Conservation (phyloP, 2,113 vertebrate species). For the Siphamia tubifer region DNA sequence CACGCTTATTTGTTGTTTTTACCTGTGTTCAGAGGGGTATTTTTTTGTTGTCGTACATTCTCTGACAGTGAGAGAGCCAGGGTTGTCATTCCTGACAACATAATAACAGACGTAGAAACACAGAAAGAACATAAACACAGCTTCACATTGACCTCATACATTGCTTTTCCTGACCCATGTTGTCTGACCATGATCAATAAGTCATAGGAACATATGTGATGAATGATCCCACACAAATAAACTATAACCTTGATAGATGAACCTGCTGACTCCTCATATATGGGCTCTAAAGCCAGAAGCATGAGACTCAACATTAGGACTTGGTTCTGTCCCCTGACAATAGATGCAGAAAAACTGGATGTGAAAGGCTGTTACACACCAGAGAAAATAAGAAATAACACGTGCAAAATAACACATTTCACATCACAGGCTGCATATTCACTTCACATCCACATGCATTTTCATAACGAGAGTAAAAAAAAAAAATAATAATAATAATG, state of each 20-base stretch:
- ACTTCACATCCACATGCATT: too few relatives aligned
- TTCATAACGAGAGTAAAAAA: too few relatives aligned
- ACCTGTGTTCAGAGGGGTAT: too few relatives aligned
- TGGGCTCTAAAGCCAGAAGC: not conserved
- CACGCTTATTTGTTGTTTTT: not conserved
- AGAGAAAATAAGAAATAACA: too few relatives aligned
- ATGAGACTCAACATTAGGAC: not conserved
- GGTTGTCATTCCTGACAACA: not conserved
- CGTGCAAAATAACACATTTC: too few relatives aligned
- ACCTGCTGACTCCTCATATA: not conserved
- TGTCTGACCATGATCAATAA: conserved; percentile 14
- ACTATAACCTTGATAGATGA: not conserved
- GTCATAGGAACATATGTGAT: conserved; percentile 1
- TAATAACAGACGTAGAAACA: not conserved
- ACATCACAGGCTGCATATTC: too few relatives aligned
- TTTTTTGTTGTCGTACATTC: too few relatives aligned
- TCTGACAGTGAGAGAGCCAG: too few relatives aligned
- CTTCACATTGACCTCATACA: not conserved
- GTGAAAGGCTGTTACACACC: too few relatives aligned
- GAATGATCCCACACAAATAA: conserved; percentile 10
- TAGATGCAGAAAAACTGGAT: not conserved
- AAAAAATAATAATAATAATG: too few relatives aligned
- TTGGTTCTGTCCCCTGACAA: not conserved
- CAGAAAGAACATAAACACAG: not conserved
- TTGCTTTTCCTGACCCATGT: not conserved